Evolutionary conservation across 2,113 vertebrate species (phyloP), one percentile per base, ranked within the genome.

Genomic region (Arenaria interpres): DNA sequence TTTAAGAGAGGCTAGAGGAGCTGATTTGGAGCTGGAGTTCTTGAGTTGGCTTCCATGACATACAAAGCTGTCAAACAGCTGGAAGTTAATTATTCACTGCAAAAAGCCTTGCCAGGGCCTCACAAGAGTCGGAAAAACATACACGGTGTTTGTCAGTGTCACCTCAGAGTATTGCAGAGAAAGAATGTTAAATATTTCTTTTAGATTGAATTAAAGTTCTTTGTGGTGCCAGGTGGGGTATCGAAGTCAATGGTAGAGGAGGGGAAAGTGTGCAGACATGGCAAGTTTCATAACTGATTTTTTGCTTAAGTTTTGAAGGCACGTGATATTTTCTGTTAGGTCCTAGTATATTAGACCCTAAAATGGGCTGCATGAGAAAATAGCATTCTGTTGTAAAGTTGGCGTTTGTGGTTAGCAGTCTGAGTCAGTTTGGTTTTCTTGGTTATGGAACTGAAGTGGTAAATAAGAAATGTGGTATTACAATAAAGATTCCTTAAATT

Each of bases 71-170:
- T 84, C 94, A 84, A 75, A 90, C 80, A 89, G 57, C 72, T 83
- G 76, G 45, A 51, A 83, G 81, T 83, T 94, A 92, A 89, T 96
- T 66, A 87, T 89, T 94, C 50, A 83, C 81, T 37, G 30, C 51
- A 80, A 48, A 75, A 79, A 75, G 9, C 87, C 50, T 75, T 71
- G 56, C 63, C 78, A 60, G 32, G 39, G 78, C 69, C 63, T 93
- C 62, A n/a, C 27, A 76, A 23, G 57, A 75, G 45, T 41, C 0
- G 6, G 54, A 41, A 79, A 69, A 79, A 46, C 66, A 41, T 63
- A 86, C 39, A 35, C 2, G 1, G 60, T 2, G 1, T 86, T 86
- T 64, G 21, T 43, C 56, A 66, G 33, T 75, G 72, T 75, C 74
- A 60, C 73, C 43, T 77, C 23, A 2, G 71, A 63, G 43, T 43